These are phyloP conservation scores for Ecdyonurus torrentis DNA, from an alignment of 2,888 invertebrate genomes.

Conservation along the genomic window DNA sequence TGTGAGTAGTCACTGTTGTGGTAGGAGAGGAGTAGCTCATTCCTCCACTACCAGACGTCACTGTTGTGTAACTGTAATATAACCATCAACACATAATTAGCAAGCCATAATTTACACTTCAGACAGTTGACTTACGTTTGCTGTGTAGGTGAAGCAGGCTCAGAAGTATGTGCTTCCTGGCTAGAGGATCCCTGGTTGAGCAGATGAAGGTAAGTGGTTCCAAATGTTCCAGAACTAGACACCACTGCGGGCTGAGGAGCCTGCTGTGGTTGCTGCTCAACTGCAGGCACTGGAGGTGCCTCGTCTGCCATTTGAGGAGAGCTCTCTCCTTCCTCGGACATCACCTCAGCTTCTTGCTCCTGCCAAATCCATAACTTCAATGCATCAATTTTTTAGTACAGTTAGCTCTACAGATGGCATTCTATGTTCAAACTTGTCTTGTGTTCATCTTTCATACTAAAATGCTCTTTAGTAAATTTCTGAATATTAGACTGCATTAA, in stretches of 20 bases:
- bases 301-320: conserved; percentile 9
- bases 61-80: not conserved
- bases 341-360: conserved; percentile 19
- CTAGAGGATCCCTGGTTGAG: not conserved
- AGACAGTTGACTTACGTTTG: not conserved
- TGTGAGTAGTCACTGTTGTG: not conserved
- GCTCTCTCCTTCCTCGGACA: conserved; percentile 19
- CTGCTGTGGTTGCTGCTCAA: not conserved
- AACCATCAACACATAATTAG: not conserved
- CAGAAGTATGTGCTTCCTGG: too few species aligned
- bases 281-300: not conserved
- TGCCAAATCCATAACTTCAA: conserved; percentile 8
- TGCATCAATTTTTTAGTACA: too few species aligned
- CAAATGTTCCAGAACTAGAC: not conserved
- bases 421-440: too few species aligned
- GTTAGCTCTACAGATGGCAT: too few species aligned
- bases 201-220: not conserved
- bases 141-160: not conserved
- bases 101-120: not conserved
- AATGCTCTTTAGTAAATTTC: too few species aligned
- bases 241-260: not conserved
- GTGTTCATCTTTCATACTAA: too few species aligned
- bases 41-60: too few species aligned
- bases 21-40: not conserved
- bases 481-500: too few species aligned